Conservation (phyloP, 2,113 vertebrate genomes). For the Noturus placidus region DNA sequence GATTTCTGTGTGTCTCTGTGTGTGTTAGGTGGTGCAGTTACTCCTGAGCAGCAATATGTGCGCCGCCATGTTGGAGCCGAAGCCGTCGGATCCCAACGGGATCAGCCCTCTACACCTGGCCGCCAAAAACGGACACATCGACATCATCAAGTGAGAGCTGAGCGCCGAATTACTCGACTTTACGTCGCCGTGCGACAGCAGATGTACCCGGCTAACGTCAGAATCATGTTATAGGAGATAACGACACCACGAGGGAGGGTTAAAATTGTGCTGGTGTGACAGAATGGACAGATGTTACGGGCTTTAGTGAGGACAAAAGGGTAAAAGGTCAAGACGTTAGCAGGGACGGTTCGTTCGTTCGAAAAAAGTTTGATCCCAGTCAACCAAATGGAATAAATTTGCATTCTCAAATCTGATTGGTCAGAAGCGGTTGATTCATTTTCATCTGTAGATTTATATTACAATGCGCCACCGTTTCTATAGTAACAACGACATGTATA, state of each 20-base stretch:
- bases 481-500: background rate
- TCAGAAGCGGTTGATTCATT: background rate
- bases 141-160: conserved; percentile 87
- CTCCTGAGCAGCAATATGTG: conserved; percentile 98
- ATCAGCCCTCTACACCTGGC: conserved; percentile 95
- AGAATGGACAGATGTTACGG: background rate
- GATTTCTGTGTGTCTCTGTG: conserved; percentile 24
- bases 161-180: background rate
- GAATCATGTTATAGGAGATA: background rate
- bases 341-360: too few relatives aligned
- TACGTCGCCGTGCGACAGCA: background rate
- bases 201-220: background rate
- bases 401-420: background rate
- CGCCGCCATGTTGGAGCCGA: conserved; percentile 89
- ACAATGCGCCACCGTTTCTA: background rate
- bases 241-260: background rate
- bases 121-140: conserved; percentile 97
- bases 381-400: background rate
- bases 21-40: conserved; percentile 88
- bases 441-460: background rate
- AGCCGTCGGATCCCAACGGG: conserved; percentile 90
- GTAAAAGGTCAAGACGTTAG: background rate
- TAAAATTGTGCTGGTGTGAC: background rate
- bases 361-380: background rate
- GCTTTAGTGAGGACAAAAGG: background rate